Evolutionary conservation across 2,888 invertebrate genomes (phyloP).

Genomic region (Synergus japonicus): DNA sequence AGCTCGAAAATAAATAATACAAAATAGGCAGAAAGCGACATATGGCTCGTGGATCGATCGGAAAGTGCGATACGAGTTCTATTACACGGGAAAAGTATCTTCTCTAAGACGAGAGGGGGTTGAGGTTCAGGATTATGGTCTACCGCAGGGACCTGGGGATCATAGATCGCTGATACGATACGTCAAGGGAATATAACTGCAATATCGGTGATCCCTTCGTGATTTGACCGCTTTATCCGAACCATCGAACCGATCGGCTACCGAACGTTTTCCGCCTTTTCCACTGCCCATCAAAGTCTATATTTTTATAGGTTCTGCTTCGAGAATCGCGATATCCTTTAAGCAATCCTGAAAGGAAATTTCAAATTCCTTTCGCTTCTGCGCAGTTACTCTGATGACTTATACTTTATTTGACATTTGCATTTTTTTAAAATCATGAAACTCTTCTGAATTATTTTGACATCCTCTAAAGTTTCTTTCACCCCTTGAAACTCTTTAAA

Average conservation of each 20-base stretch:
- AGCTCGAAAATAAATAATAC: slow-evolving; percentile 58
- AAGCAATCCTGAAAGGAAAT: background rate
- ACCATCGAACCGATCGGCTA: slow-evolving; percentile 37
- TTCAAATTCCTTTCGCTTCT: background rate
- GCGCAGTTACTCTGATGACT: no score
- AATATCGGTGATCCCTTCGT: slow-evolving; percentile 52
- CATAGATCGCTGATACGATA: slow-evolving; percentile 48
- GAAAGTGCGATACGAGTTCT: slow-evolving; percentile 51
- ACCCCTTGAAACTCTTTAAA: no score
- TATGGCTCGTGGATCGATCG: slow-evolving; percentile 58
- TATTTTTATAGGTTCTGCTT: background rate
- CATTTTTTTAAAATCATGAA: no score
- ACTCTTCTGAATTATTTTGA: no score
- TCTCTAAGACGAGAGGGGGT: slow-evolving; percentile 46
- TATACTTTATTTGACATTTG: no score
- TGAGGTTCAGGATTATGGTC: slow-evolving; percentile 32
- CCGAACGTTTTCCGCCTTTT: slow-evolving; percentile 47
- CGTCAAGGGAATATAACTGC: slow-evolving; percentile 39
- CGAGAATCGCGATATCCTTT: background rate
- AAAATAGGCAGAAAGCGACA: slow-evolving; percentile 53
- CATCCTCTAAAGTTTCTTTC: no score
- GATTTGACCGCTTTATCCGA: slow-evolving; percentile 63
- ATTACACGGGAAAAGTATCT: slow-evolving; percentile 41
- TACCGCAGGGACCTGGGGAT: slow-evolving; percentile 60
- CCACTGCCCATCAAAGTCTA: slow-evolving; percentile 27